These are phyloP conservation scores for Diabrotica balteata DNA, from an alignment of 2,888 invertebrate genomes.

Conservation along the genomic window DNA sequence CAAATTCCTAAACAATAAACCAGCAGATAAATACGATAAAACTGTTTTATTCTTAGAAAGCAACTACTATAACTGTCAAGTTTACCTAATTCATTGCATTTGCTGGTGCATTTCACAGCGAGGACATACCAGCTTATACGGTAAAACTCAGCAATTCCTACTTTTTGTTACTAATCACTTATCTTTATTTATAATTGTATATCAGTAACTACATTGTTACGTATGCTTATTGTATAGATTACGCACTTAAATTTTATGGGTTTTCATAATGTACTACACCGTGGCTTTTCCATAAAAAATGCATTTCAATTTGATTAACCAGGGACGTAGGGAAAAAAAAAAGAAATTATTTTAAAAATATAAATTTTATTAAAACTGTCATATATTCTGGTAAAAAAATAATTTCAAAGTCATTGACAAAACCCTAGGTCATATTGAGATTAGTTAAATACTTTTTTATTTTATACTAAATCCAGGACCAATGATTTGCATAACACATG, in stretches of 20 bases:
- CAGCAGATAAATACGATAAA: constrained; percentile 51
- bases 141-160: constrained; percentile 48
- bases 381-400: no score
- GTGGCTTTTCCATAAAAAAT: constrained; percentile 11
- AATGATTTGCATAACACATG: no score
- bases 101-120: constrained; percentile 40
- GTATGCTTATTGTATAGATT: constrained; percentile 30
- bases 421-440: no score
- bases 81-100: constrained; percentile 54
- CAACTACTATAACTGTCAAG: constrained; percentile 51
- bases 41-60: constrained; percentile 52
- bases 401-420: no score
- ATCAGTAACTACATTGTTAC: constrained; percentile 29
- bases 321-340: background rate
- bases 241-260: constrained; percentile 24
- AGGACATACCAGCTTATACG: constrained; percentile 53
- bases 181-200: constrained; percentile 38
- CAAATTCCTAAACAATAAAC: constrained; percentile 50
- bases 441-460: no score
- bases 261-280: constrained; percentile 22
- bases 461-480: no score
- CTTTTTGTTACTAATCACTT: constrained; percentile 46
- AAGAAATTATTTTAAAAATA: no score
- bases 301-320: constrained; percentile 6
- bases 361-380: no score